Evolutionary conservation across 2,797 vertebrate species (phyloP).

Genomic region (Toxotes lorentzi): DNA sequence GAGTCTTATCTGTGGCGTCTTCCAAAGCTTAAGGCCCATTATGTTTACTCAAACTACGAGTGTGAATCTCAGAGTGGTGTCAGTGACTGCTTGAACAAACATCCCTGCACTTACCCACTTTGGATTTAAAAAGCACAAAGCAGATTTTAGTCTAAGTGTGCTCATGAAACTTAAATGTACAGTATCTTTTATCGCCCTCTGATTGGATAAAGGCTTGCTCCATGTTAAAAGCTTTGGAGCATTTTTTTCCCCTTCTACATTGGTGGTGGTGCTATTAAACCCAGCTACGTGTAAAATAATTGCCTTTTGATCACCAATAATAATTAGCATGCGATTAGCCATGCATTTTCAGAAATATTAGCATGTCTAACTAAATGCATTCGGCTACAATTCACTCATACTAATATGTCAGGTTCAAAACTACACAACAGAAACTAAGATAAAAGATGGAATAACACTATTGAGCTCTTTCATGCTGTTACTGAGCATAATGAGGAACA

Average conservation of each 20-base stretch:
- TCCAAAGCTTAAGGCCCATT: constrained; percentile 70
- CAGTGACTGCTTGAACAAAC: constrained; percentile 65
- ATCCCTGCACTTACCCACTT: constrained; percentile 51
- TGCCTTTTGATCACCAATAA: constrained; percentile 37
- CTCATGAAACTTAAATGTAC: constrained; percentile 41
- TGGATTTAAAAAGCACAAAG: constrained; percentile 47
- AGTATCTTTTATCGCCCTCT: constrained; percentile 38
- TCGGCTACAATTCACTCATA: constrained; percentile 11
- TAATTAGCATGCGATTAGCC: constrained; percentile 35
- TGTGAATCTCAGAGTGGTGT: constrained; percentile 55
- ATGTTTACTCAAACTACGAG: constrained; percentile 56
- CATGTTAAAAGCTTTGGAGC: constrained; percentile 18
- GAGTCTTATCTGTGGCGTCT: constrained; percentile 63
- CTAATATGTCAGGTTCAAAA: constrained; percentile 23
- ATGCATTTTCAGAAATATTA: constrained; percentile 34
- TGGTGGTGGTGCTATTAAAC: neutral
- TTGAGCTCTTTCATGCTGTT: constrained; percentile 22
- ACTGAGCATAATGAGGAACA: constrained; percentile 37
- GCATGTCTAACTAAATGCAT: constrained; percentile 4
- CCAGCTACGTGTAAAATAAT: constrained; percentile 36
- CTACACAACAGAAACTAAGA: constrained; percentile 12
- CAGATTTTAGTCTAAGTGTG: constrained; percentile 39
- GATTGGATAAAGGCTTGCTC: constrained; percentile 27
- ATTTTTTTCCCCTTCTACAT: neutral
- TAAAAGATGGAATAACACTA: constrained; percentile 22